Evolutionary conservation across 2,888 invertebrate genomes (phyloP), one percentile per base, ranked within the genome.

Genomic region (Sipunculus nudus): DNA sequence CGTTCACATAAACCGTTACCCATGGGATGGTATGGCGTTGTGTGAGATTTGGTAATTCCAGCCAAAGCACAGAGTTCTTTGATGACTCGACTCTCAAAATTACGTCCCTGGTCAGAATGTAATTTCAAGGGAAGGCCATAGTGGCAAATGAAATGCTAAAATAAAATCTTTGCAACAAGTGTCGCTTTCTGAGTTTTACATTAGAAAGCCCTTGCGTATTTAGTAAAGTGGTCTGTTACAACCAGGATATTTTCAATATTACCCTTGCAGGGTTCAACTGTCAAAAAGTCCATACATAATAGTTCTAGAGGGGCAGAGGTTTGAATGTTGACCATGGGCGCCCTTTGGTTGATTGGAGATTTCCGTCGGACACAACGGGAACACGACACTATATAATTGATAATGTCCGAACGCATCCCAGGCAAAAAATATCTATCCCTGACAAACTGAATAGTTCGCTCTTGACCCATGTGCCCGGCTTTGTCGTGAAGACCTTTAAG

Each of bases 11-110:
- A 13, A 23, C 54, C 62, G 41, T 63, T 65, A 13, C 65, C 59
- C 39, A 31, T 19, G 10, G 63, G 57, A 38, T 66, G 66, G 46
- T 60, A 66, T 5, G 61, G 60, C 1, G 60, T 63, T 8, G 63
- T 66, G 8, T 41, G 23, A 5, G 41, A 35, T 43, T 66, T 66
- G 23, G 29, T 48, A 1, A 66, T 58, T 1, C 35, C 39, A 25
- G 41, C 21, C 1, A 63, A 3, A 3, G 13, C 10, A 35, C 66
- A 63, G 1, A 66, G 43, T 32, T 66, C 48, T 16, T 32, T 53
- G 16, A 63, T 57, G 3, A 63, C 32, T n/a, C 46, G 39, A 6
- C 40, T 43, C 32, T 63, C 63, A 41, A 66, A 63, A 38, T 63
- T 57, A 8, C 50, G 29, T 10, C 65, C 62, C 48, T 65, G 65